These are phyloP conservation scores for Tridacna gigas DNA, from an alignment of 2,888 invertebrate species.

Conservation along the genomic window DNA sequence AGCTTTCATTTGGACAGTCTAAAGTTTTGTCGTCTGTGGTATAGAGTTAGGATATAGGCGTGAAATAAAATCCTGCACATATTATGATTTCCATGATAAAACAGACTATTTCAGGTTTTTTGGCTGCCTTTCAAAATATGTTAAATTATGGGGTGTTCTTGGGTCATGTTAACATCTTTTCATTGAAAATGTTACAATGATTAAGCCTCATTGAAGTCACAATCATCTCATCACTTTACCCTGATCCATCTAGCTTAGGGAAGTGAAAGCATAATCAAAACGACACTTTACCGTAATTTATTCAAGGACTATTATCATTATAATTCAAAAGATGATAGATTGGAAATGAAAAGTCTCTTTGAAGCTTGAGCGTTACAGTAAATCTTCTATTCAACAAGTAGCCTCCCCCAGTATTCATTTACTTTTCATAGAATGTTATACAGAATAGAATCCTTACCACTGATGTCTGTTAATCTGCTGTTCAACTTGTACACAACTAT, in stretches of 20 bases:
- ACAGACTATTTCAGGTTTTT: background rate
- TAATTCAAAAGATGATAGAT: slow-evolving; percentile 28
- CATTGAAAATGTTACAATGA: slow-evolving; percentile 26
- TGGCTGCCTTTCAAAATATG: slow-evolving; percentile 6
- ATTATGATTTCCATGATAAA: background rate
- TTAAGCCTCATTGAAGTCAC: slow-evolving; percentile 17
- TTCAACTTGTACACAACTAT: no score
- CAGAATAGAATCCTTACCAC: background rate
- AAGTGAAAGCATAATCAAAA: slow-evolving; percentile 26
- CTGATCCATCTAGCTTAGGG: slow-evolving; percentile 9
- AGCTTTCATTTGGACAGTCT: no score
- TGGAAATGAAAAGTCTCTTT: slow-evolving; percentile 23
- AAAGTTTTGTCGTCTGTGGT: background rate
- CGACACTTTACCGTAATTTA: slow-evolving; percentile 29
- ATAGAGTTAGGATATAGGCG: background rate
- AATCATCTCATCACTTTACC: slow-evolving; percentile 20
- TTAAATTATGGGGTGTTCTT: slow-evolving; percentile 22
- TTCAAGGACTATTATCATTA: slow-evolving; percentile 26
- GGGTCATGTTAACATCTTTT: slow-evolving; percentile 25
- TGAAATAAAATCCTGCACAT: background rate
- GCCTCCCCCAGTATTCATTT: slow-evolving; percentile 25
- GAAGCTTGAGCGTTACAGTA: slow-evolving; percentile 14
- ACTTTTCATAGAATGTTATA: slow-evolving; percentile 16
- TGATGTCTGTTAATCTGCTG: no score
- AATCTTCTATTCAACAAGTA: slow-evolving; percentile 7